Conservation (phyloP, 2,113 vertebrate species). For the Brachyistius frenatus region DNA sequence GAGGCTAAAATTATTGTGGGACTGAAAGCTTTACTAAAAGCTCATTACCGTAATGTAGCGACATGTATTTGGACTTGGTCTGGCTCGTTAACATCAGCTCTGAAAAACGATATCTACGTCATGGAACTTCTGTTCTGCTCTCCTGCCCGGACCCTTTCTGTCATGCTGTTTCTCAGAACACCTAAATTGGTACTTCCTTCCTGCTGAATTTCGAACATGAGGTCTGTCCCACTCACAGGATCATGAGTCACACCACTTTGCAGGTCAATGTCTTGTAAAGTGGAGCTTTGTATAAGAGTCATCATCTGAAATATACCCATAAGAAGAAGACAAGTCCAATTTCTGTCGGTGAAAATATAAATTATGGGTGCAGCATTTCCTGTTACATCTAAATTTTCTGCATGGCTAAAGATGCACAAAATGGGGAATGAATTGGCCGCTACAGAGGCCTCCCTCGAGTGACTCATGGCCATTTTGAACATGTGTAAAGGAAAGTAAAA, state of each 20-base stretch:
- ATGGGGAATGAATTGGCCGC: not conserved
- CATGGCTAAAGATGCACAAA: conserved; percentile 5
- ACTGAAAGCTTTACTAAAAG: too few relatives aligned
- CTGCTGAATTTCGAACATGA: not conserved
- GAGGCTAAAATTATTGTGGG: too few relatives aligned
- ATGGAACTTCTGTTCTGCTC: too few relatives aligned
- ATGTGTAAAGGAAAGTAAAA: not conserved
- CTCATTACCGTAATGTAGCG: too few relatives aligned
- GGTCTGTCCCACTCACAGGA: not conserved
- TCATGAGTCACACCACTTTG: too few relatives aligned
- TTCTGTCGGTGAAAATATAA: not conserved
- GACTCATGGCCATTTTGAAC: conserved; percentile 22
- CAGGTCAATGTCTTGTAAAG: too few relatives aligned
- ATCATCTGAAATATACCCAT: not conserved
- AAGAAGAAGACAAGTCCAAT: not conserved
- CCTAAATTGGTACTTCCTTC: not conserved
- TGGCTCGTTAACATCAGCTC: too few relatives aligned
- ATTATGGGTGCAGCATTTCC: not conserved
- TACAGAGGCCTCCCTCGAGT: not conserved
- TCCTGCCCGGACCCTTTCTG: too few relatives aligned
- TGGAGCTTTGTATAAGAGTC: not conserved
- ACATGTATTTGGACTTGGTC: too few relatives aligned
- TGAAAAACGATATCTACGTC: too few relatives aligned
- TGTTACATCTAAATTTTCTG: not conserved
- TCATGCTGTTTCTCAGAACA: not conserved